Percentiles rank a stretch among this genome's conserved stretches.
Conservation (phyloP, 2,888 invertebrate species). For the Drosophila incognita region DNA sequence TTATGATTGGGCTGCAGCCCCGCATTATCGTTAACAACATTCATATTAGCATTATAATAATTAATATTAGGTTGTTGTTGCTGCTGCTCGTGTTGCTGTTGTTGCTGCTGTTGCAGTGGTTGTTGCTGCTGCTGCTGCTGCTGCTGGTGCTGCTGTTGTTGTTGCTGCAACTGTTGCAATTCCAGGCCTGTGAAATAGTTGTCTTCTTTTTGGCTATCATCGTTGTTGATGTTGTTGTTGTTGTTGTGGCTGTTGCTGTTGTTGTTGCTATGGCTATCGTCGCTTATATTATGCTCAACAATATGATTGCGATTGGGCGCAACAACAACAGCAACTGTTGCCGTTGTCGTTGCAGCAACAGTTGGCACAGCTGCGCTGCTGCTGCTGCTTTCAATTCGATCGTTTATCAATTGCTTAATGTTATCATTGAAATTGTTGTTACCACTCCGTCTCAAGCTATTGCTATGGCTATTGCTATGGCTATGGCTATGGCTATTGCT, state of each 20-base stretch:
- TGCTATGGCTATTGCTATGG: constrained; percentile 25
- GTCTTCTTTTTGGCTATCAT: constrained; percentile 42
- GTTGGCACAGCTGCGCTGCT: constrained; percentile 4
- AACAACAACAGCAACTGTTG: constrained; percentile 30
- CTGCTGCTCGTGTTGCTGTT: constrained; percentile 44
- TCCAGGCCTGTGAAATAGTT: constrained; percentile 64
- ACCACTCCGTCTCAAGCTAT: constrained; percentile 21
- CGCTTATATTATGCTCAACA: constrained; percentile 70
- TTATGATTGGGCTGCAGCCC: constrained; percentile 66
- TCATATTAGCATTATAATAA: constrained; percentile 68
- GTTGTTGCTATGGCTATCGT: constrained; percentile 59
- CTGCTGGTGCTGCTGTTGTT: constrained; percentile 32
- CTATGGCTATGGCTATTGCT: constrained; percentile 47
- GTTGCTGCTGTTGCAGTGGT: constrained; percentile 28
- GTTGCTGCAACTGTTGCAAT: constrained; percentile 32
- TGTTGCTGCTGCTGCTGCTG: constrained; percentile 39
- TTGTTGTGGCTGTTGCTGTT: constrained; percentile 37
- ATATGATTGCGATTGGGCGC: constrained; percentile 65
- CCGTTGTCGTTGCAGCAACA: constrained; percentile 13
- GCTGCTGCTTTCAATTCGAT: constrained; percentile 68
- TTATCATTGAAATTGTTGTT: constrained; percentile 57
- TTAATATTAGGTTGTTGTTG: constrained; percentile 74
- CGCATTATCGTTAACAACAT: constrained; percentile 65
- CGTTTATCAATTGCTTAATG: constrained; percentile 76
- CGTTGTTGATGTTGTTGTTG: constrained; percentile 38